phyloP scores from a whole-genome alignment of 2,797 vertebrate species.

The Sylvilagus floridanus region DNA sequence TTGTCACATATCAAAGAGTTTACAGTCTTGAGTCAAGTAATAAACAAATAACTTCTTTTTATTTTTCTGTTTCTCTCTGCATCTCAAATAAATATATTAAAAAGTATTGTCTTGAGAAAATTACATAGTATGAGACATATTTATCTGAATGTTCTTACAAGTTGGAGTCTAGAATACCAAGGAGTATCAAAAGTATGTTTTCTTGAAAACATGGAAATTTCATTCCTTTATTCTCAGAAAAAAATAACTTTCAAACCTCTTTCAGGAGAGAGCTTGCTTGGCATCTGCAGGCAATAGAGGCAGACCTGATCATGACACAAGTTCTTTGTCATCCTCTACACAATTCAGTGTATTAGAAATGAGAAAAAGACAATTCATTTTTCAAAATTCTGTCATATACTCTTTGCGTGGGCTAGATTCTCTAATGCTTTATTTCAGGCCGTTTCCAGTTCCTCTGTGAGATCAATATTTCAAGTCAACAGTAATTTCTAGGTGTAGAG shows the following conservation, averaged over 20 bases:
- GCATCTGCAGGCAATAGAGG: not conserved
- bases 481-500: conserved; percentile 50
- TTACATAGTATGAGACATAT: not conserved
- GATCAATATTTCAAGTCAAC: conserved; percentile 74
- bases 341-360: not conserved
- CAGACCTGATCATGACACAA: not conserved
- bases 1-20: not conserved
- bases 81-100: not conserved
- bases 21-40: not conserved
- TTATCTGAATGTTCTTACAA: not conserved
- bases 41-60: not conserved
- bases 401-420: not conserved
- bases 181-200: not conserved
- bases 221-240: conserved; percentile 10
- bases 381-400: conserved; percentile 42
- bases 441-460: conserved; percentile 56
- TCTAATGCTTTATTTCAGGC: conserved; percentile 56
- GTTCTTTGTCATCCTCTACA: conserved; percentile 63
- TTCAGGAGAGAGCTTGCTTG: conserved; percentile 29
- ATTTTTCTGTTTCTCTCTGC: too few relatives aligned
- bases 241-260: not conserved
- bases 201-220: conserved; percentile 24
- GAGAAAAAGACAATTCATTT: conserved; percentile 61
- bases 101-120: too few relatives aligned
- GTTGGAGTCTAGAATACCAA: not conserved